Evolutionary conservation across 2,113 vertebrate species (phyloP).

Genomic region (Spea bombifrons): DNA sequence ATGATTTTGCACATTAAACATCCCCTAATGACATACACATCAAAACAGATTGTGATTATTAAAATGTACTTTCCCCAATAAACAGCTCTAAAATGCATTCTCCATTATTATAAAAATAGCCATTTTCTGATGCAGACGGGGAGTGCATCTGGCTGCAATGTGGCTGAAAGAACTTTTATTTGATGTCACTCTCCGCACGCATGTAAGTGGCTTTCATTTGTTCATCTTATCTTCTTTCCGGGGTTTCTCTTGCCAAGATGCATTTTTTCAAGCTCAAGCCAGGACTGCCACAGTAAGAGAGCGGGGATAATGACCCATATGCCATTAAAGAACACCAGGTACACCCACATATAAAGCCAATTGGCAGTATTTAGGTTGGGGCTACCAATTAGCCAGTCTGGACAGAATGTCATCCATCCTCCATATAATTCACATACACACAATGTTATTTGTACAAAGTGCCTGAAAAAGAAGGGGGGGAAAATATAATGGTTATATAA

Average conservation of each 20-base stretch:
- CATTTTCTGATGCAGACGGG: no score
- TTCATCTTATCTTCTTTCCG: conserved; percentile 55
- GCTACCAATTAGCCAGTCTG: conserved; percentile 68
- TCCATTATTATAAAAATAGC: no score
- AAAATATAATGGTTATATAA: no score
- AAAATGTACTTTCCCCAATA: no score
- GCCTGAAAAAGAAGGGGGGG: conserved; percentile 56
- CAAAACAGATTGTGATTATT: no score
- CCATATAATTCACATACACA: conserved; percentile 70
- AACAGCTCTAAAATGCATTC: no score
- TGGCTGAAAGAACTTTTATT: no score
- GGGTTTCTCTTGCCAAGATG: conserved; percentile 44
- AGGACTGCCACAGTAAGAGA: conserved; percentile 74
- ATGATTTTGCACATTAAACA: no score
- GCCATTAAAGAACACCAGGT: conserved; percentile 73
- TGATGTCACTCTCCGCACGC: no score
- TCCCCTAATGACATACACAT: no score
- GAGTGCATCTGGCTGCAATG: no score
- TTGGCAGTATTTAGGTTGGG: conserved; percentile 67
- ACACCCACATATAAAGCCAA: conserved; percentile 75
- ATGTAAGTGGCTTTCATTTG: background rate
- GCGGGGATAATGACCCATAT: conserved; percentile 66
- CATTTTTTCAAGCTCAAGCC: conserved; percentile 60
- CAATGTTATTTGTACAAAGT: conserved; percentile 72
- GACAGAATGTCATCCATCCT: conserved; percentile 72